These are phyloP conservation scores for Sminthopsis crassicaudata DNA, from an alignment of 2,113 vertebrate genomes.

Conservation along the genomic window DNA sequence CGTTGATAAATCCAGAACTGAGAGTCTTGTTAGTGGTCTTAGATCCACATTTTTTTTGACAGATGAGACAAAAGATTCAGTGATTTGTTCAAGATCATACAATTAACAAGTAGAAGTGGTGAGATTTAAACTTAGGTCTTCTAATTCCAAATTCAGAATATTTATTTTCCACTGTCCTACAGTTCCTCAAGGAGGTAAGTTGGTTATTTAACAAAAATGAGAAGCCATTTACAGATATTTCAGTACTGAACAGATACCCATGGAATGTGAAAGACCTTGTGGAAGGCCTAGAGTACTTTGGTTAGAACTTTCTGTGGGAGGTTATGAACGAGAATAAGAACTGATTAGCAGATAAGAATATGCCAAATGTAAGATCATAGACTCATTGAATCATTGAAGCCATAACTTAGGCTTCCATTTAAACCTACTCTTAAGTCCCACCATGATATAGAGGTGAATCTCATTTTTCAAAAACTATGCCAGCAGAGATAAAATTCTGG, in stretches of 20 bases:
- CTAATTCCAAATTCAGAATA: too few relatives aligned
- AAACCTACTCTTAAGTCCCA: not conserved
- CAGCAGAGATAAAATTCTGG: not conserved
- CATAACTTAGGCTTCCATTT: not conserved
- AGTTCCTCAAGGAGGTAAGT: not conserved
- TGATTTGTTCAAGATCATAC: too few relatives aligned
- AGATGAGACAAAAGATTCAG: too few relatives aligned
- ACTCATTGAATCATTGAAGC: not conserved
- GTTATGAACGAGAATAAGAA: too few relatives aligned
- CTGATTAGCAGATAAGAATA: too few relatives aligned
- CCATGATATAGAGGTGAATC: not conserved
- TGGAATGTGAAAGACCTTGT: too few relatives aligned
- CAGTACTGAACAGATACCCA: not conserved
- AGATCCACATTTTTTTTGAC: not conserved
- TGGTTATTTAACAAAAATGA: not conserved
- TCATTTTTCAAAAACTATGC: not conserved
- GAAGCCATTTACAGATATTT: not conserved
- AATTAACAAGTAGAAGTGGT: too few relatives aligned
- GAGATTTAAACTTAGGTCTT: too few relatives aligned
- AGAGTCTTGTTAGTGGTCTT: not conserved
- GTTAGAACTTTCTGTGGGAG: too few relatives aligned
- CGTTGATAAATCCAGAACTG: not conserved
- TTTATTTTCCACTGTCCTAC: not conserved
- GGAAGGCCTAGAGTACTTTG: too few relatives aligned
- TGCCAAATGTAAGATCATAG: too few relatives aligned